phyloP scores from a whole-genome alignment of 2,797 vertebrate species.

The Columba guinea region DNA sequence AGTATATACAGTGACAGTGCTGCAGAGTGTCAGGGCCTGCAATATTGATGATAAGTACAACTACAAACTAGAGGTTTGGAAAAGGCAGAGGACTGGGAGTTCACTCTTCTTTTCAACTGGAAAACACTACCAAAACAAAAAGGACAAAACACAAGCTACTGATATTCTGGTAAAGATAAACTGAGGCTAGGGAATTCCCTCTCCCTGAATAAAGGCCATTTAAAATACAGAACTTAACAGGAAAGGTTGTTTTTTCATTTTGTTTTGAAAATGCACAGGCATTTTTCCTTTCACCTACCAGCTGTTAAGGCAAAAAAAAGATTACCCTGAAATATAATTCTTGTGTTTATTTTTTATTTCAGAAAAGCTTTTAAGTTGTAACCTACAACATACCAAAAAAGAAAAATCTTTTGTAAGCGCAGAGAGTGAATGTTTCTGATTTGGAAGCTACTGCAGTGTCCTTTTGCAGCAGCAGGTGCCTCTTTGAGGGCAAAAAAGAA shows the following conservation, averaged over 20 bases:
- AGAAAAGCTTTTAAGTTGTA: constrained; percentile 3
- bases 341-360: constrained; percentile 16
- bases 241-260: neutral
- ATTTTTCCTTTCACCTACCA: constrained; percentile 44
- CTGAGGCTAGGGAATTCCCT: neutral
- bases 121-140: constrained; percentile 54
- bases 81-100: constrained; percentile 48
- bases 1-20: constrained; percentile 79
- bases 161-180: constrained; percentile 20
- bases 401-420: neutral
- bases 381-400: neutral
- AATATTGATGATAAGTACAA: constrained; percentile 73
- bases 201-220: neutral
- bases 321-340: constrained; percentile 15
- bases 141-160: constrained; percentile 34
- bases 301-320: constrained; percentile 24
- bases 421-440: neutral
- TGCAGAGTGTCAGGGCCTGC: constrained; percentile 76
- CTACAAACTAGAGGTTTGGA: constrained; percentile 70
- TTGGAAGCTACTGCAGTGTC: constrained; percentile 16
- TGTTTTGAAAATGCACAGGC: neutral
- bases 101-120: constrained; percentile 63
- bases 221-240: constrained; percentile 29
- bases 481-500: constrained; percentile 30
- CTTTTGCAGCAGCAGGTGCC: constrained; percentile 54